Evolutionary conservation across 2,113 vertebrate genomes (phyloP).

Genomic region (Colius striatus): DNA sequence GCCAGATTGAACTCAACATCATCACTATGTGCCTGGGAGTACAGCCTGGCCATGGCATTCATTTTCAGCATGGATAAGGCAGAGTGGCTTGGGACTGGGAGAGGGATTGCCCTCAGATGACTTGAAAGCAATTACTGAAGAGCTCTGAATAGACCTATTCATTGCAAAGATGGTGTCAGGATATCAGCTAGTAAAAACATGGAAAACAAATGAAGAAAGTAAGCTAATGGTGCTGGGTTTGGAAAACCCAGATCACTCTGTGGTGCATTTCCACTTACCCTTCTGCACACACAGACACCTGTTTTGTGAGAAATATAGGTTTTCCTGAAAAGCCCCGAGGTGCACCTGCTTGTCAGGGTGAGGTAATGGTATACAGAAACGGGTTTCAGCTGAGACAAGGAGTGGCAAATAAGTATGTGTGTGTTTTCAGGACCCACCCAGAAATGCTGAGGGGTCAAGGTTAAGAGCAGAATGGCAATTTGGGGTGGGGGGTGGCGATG

Average conservation of each 20-base stretch:
- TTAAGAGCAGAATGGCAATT: neutral
- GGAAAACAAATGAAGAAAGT: neutral
- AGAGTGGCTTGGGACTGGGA: neutral
- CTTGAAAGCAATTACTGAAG: neutral
- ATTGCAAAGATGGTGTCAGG: neutral
- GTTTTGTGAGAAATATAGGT: neutral
- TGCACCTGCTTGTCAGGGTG: neutral
- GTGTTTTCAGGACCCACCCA: slow-evolving; percentile 7
- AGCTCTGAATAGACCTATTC: neutral
- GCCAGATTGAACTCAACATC: neutral
- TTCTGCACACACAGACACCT: neutral
- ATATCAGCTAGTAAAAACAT: neutral
- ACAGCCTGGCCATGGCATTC: neutral
- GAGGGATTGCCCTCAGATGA: neutral
- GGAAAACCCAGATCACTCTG: neutral
- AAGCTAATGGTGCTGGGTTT: neutral
- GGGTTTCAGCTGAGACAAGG: slow-evolving; percentile 20
- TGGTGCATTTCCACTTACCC: neutral
- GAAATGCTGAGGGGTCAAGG: slow-evolving; percentile 8
- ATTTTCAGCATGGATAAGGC: neutral
- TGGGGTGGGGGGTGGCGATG: neutral
- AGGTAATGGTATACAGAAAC: neutral
- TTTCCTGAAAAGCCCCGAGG: neutral
- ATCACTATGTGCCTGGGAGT: neutral
- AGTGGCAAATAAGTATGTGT: slow-evolving; percentile 11